Percentiles rank a stretch among this genome's conserved stretches.
These are phyloP conservation scores for Camelus dromedarius DNA, from an alignment of 2,113 vertebrate genomes.

Conservation along the genomic window DNA sequence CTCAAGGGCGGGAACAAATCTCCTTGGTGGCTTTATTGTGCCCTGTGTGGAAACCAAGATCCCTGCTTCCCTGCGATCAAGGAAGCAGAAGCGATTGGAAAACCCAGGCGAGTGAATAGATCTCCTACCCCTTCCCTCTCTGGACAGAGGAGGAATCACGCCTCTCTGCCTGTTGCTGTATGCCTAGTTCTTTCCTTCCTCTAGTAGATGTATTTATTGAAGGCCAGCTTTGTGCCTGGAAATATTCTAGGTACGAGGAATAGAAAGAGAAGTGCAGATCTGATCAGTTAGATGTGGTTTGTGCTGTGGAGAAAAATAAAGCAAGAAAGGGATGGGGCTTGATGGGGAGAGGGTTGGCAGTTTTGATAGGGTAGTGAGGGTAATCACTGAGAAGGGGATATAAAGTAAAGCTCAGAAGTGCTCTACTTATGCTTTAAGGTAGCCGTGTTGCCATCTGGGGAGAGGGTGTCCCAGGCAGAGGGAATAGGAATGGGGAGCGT, in stretches of 20 bases:
- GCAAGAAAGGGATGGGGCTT: neutral
- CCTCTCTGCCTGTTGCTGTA: neutral
- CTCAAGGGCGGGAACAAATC: neutral
- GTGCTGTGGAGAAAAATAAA: neutral
- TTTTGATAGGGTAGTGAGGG: neutral
- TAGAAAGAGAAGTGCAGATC: neutral
- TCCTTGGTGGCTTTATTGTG: neutral
- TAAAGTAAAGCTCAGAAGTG: neutral
- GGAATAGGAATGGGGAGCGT: neutral
- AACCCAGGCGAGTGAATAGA: neutral
- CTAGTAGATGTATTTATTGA: neutral
- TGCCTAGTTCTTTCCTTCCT: neutral
- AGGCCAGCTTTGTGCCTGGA: neutral
- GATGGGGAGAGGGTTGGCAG: neutral
- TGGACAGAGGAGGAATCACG: neutral
- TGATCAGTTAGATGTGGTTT: neutral
- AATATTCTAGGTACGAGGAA: neutral
- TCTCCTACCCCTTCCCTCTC: neutral
- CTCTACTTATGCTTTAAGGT: too few species aligned
- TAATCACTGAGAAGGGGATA: neutral
- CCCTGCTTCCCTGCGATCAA: neutral
- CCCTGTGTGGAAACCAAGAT: neutral
- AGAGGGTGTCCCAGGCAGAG: neutral
- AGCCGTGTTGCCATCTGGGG: neutral
- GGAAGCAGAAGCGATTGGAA: slow-evolving; percentile 1